phyloP scores from a whole-genome alignment of 1,140 invertebrate genomes.

The Euwallacea fornicatus region DNA sequence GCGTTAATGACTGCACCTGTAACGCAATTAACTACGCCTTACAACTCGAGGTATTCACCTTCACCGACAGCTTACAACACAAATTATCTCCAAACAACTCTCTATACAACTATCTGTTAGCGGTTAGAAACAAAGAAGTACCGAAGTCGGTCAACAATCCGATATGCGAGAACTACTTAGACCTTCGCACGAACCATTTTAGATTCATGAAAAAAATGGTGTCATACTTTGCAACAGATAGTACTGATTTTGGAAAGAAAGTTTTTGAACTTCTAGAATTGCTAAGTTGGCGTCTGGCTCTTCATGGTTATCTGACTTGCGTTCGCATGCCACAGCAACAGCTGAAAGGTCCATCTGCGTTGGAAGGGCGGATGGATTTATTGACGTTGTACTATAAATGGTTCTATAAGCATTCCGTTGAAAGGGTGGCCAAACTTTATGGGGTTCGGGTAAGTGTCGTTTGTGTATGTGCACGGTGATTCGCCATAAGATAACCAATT shows the following conservation, averaged over 20 bases:
- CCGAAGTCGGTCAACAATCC: conserved; percentile 7
- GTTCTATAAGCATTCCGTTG: conserved; percentile 58
- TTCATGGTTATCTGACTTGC: conserved; percentile 27
- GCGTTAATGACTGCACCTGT: neutral
- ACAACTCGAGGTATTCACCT: conserved; percentile 24
- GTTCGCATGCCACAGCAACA: conserved; percentile 7
- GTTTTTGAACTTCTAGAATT: conserved; percentile 21
- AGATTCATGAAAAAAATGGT: conserved; percentile 15
- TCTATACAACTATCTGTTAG: conserved; percentile 18
- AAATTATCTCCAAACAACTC: conserved; percentile 18
- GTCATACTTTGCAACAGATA: conserved; percentile 1
- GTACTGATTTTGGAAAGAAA: neutral
- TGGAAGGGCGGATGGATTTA: conserved; percentile 41
- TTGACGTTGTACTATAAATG: conserved; percentile 60
- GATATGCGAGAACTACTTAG: conserved; percentile 13
- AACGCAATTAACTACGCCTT: conserved; percentile 24
- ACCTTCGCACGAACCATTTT: conserved; percentile 9
- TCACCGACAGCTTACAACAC: conserved; percentile 18
- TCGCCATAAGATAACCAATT: no score
- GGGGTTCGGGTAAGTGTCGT: conserved; percentile 12
- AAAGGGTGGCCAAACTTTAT: conserved; percentile 47
- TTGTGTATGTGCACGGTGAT: neutral
- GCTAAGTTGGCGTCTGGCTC: conserved; percentile 31
- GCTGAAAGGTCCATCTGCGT: neutral
- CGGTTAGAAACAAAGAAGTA: conserved; percentile 19